These are phyloP conservation scores for Sciurus carolinensis DNA, from an alignment of 2,797 vertebrate genomes.

Conservation along the genomic window DNA sequence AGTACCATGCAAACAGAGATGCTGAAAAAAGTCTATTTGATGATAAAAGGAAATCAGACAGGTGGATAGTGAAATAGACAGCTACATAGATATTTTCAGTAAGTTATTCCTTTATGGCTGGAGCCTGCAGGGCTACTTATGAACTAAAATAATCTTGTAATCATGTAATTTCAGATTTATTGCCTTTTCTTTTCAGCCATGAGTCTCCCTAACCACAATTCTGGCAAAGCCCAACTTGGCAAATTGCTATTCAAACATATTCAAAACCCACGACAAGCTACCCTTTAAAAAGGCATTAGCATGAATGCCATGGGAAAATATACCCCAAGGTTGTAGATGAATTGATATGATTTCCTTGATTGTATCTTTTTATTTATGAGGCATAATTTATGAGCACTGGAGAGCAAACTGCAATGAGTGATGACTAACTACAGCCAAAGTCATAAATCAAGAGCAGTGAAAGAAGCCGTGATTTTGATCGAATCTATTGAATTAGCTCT, in stretches of 20 bases:
- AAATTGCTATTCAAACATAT: conserved; percentile 69
- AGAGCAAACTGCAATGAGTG: conserved; percentile 94
- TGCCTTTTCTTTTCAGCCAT: background rate
- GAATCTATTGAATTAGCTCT: conserved; percentile 99
- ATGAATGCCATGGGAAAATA: conserved; percentile 91
- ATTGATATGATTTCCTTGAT: conserved; percentile 98
- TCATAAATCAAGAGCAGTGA: conserved; percentile 96
- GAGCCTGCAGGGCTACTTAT: conserved; percentile 43
- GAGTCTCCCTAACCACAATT: conserved; percentile 70
- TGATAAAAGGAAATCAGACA: conserved; percentile 58
- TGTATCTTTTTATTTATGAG: conserved; percentile 99
- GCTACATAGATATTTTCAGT: background rate
- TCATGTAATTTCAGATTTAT: conserved; percentile 29
- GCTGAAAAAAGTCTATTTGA: background rate
- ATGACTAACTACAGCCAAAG: conserved; percentile 94
- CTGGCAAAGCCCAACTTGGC: conserved; percentile 85
- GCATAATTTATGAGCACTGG: conserved; percentile 97
- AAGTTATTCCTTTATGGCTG: background rate
- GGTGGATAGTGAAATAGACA: background rate
- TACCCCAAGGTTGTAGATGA: conserved; percentile 93
- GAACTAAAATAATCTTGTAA: conserved; percentile 48
- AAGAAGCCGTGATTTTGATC: conserved; percentile 96
- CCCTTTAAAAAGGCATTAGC: conserved; percentile 94
- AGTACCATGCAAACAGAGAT: background rate
- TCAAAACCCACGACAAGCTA: conserved; percentile 90